These are phyloP conservation scores for Silurus aristotelis DNA, from an alignment of 2,797 vertebrate species.

Conservation along the genomic window DNA sequence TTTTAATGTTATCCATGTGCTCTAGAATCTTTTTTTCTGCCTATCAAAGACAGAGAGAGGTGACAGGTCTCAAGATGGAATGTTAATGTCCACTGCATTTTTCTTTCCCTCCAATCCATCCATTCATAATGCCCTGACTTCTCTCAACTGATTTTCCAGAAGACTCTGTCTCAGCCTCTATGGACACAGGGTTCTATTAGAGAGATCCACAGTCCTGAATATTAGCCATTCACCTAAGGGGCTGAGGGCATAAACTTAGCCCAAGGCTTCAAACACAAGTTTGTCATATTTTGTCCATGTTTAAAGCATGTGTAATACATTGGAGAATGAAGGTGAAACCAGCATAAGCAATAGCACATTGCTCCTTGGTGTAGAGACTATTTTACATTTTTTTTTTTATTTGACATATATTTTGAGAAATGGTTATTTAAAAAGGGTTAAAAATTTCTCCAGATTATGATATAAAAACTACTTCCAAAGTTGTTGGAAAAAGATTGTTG, in stretches of 20 bases:
- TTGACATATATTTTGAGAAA: not conserved
- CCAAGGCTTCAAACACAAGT: slow-evolving; percentile 53
- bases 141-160: slow-evolving; percentile 60
- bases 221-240: slow-evolving; percentile 67
- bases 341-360: not conserved
- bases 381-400: not conserved
- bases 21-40: slow-evolving; percentile 50
- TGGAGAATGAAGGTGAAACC: not conserved
- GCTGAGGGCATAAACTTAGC: slow-evolving; percentile 66
- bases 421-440: not conserved
- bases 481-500: not conserved
- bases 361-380: not conserved
- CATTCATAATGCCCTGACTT: slow-evolving; percentile 65
- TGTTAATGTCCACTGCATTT: slow-evolving; percentile 67
- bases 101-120: slow-evolving; percentile 62
- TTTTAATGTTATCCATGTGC: slow-evolving; percentile 38
- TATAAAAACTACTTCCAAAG: no score
- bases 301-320: not conserved
- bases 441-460: not conserved
- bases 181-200: slow-evolving; percentile 66
- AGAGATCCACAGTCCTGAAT: slow-evolving; percentile 64
- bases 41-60: slow-evolving; percentile 61
- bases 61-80: slow-evolving; percentile 59
- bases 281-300: slow-evolving; percentile 43
- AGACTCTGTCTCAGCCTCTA: slow-evolving; percentile 56